Evolutionary conservation across 2,797 vertebrate genomes (phyloP).

Genomic region (Labroides dimidiatus): DNA sequence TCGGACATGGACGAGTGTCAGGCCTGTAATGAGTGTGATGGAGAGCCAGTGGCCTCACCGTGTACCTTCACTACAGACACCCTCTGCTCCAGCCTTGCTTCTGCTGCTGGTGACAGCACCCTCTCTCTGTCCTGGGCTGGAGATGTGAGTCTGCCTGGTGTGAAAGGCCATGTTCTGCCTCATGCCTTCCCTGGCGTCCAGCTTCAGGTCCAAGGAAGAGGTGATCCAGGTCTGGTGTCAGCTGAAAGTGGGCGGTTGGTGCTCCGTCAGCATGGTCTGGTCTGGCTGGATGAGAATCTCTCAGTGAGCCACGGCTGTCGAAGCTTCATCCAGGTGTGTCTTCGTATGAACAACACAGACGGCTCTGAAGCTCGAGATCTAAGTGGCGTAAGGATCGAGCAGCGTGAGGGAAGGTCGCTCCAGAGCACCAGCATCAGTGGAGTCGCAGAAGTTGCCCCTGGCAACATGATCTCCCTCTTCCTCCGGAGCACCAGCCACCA

Average conservation of each 20-base stretch:
- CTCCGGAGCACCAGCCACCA: constrained; percentile 87
- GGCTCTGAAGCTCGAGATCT: constrained; percentile 83
- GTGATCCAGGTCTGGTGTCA: constrained; percentile 69
- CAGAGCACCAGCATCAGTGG: constrained; percentile 87
- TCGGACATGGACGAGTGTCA: constrained; percentile 90
- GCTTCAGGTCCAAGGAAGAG: constrained; percentile 83
- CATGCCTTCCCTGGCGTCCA: constrained; percentile 81
- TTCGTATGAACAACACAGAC: constrained; percentile 85
- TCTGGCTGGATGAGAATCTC: constrained; percentile 90
- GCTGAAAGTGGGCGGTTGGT: constrained; percentile 77
- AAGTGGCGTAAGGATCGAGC: constrained; percentile 86
- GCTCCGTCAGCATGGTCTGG: constrained; percentile 87
- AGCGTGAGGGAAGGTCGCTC: constrained; percentile 84
- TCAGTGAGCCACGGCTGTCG: constrained; percentile 88
- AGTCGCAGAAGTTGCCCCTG: constrained; percentile 85
- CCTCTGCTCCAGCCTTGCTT: constrained; percentile 78
- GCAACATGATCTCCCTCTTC: constrained; percentile 81
- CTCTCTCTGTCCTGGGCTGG: constrained; percentile 89
- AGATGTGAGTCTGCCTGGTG: constrained; percentile 71
- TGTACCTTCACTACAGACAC: constrained; percentile 87
- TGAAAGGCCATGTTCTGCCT: constrained; percentile 56
- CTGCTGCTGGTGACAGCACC: constrained; percentile 62
- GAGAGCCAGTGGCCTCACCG: constrained; percentile 72
- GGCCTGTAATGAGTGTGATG: constrained; percentile 87
- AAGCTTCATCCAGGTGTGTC: constrained; percentile 88